Evolutionary conservation across 2,888 invertebrate genomes (phyloP).

Genomic region (Oscheius sp.): DNA sequence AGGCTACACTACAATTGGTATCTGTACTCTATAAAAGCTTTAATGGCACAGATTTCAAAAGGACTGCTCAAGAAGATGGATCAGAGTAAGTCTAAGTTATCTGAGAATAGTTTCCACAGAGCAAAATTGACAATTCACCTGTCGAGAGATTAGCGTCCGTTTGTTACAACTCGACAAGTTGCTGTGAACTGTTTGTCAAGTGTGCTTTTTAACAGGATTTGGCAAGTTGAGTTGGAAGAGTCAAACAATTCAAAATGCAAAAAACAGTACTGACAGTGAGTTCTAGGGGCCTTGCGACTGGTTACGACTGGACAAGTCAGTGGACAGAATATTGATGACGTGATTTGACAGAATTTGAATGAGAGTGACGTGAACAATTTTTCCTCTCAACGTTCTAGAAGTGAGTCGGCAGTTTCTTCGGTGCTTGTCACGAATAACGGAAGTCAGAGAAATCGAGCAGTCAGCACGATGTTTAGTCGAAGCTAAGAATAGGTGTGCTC

Average conservation of each 20-base stretch:
- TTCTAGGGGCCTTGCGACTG: too few species aligned
- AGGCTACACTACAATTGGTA: constrained; percentile 65
- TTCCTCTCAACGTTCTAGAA: not conserved
- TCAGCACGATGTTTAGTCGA: constrained; percentile 55
- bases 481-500: constrained; percentile 40
- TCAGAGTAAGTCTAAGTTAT: constrained; percentile 37
- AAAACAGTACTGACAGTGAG: too few species aligned
- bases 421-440: constrained; percentile 41
- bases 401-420: not conserved
- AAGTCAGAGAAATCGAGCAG: constrained; percentile 51
- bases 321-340: too few species aligned
- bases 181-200: too few species aligned
- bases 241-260: too few species aligned
- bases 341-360: too few species aligned
- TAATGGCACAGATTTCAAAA: constrained; percentile 60
- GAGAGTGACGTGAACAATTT: not conserved
- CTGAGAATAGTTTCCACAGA: not conserved
- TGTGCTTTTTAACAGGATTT: too few species aligned
- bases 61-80: constrained; percentile 44
- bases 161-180: too few species aligned
- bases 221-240: too few species aligned
- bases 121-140: not conserved
- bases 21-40: constrained; percentile 52
- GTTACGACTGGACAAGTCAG: too few species aligned
- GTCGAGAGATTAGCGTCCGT: too few species aligned